Percentiles rank a stretch among this genome's conserved stretches.
Conservation (phyloP, 2,888 invertebrate species). For the Pristionchus exspectatus region DNA sequence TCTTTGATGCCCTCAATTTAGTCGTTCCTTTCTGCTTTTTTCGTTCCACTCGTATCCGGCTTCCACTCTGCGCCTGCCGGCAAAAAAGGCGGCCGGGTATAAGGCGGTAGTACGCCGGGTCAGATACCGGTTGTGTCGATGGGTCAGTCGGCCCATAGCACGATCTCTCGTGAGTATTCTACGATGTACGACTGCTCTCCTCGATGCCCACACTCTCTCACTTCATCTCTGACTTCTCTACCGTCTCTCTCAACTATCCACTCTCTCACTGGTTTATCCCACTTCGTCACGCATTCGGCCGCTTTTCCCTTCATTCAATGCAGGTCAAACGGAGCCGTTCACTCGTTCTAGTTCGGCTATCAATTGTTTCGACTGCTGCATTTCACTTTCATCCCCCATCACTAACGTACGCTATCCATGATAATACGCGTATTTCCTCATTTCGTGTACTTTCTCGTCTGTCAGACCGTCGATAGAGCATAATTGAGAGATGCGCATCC, state of each 20-base stretch:
- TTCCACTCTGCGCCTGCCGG: not conserved
- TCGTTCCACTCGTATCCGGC: slow-evolving; percentile 33
- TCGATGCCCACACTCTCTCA: not conserved
- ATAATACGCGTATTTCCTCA: not conserved
- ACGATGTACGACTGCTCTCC: not conserved
- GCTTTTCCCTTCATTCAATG: slow-evolving; percentile 35
- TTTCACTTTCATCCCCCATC: not conserved
- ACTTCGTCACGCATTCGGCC: slow-evolving; percentile 31
- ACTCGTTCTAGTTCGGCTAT: slow-evolving; percentile 1
- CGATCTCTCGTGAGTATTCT: slow-evolving; percentile 43
- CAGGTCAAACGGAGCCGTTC: slow-evolving; percentile 45
- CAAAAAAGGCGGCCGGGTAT: not conserved
- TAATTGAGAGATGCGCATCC: too few relatives aligned
- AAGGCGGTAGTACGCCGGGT: slow-evolving; percentile 20
- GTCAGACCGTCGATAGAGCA: too few relatives aligned
- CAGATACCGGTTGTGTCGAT: slow-evolving; percentile 26
- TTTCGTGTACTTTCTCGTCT: too few relatives aligned
- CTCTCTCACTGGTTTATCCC: slow-evolving; percentile 16
- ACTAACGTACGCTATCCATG: too few relatives aligned
- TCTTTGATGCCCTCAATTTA: slow-evolving; percentile 49
- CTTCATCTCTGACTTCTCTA: slow-evolving; percentile 10
- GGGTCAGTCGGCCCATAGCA: slow-evolving; percentile 8
- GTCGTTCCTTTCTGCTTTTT: slow-evolving; percentile 27
- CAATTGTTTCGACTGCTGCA: slow-evolving; percentile 17
- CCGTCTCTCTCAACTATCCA: not conserved